These are phyloP conservation scores for Lepetodrilus schrolli DNA, from an alignment of 2,888 invertebrate species.

Conservation along the genomic window DNA sequence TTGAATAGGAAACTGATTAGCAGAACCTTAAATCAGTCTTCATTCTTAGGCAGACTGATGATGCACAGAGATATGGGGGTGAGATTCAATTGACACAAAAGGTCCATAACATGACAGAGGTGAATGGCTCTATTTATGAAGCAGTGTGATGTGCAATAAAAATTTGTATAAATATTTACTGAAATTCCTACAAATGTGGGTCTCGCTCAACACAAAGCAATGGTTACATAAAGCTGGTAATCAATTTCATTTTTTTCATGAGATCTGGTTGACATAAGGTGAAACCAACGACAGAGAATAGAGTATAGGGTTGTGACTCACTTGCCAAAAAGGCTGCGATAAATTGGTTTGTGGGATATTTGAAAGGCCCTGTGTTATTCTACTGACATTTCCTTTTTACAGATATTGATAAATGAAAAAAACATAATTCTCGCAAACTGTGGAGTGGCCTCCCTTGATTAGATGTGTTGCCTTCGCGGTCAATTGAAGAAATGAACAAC, in stretches of 20 bases:
- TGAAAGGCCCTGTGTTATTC: constrained; percentile 27
- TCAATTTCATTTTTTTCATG: constrained; percentile 36
- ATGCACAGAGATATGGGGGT: constrained; percentile 10
- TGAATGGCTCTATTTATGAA: constrained; percentile 19
- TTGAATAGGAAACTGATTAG: not conserved
- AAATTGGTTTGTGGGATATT: constrained; percentile 30
- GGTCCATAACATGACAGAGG: constrained; percentile 6
- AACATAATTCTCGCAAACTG: constrained; percentile 19
- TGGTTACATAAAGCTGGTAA: constrained; percentile 29
- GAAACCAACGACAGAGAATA: constrained; percentile 1
- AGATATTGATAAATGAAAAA: constrained; percentile 33
- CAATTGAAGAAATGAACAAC: constrained; percentile 25
- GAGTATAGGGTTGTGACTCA: constrained; percentile 24
- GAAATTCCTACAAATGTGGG: constrained; percentile 27
- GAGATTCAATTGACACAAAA: constrained; percentile 19
- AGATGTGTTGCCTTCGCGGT: constrained; percentile 5
- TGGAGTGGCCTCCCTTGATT: constrained; percentile 11
- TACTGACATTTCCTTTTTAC: constrained; percentile 28
- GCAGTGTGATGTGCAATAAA: constrained; percentile 19
- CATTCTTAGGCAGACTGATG: not conserved
- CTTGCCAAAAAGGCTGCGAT: constrained; percentile 19
- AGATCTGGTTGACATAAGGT: constrained; percentile 25
- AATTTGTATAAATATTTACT: constrained; percentile 26
- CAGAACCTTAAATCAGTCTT: not conserved
- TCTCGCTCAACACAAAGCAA: constrained; percentile 3